Evolutionary conservation across 2,888 invertebrate genomes (phyloP).

Genomic region (Amblyjoppa fuscipennis): DNA sequence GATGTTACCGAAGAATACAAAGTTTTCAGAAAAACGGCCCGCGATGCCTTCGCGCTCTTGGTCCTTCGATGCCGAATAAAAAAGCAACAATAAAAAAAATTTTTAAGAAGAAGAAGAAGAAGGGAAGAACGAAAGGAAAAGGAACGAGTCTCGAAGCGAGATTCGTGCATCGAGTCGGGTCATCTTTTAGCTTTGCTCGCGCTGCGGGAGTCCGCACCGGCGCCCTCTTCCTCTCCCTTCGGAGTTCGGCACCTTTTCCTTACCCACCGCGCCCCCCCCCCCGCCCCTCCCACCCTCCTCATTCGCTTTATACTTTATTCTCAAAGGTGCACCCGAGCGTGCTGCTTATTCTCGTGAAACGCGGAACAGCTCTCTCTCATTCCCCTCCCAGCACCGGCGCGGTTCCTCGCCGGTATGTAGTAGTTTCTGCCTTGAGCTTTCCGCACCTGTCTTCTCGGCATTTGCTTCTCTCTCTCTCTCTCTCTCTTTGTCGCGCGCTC

Average conservation of each 20-base stretch:
- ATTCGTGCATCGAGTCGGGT: slow-evolving; percentile 62
- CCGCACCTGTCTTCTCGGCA: slow-evolving; percentile 74
- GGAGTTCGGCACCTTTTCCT: slow-evolving; percentile 61
- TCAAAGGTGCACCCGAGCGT: slow-evolving; percentile 41
- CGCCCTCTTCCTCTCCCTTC: slow-evolving; percentile 48
- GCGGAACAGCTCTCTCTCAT: slow-evolving; percentile 43
- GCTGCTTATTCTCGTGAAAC: slow-evolving; percentile 41
- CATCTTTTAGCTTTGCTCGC: slow-evolving; percentile 78
- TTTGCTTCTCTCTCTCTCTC: not conserved
- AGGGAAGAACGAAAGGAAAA: slow-evolving; percentile 12
- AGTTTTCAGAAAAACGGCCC: not conserved
- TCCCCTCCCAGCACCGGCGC: slow-evolving; percentile 30
- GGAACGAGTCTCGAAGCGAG: slow-evolving; percentile 1
- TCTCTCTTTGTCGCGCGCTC: not conserved
- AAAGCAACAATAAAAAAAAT: not conserved
- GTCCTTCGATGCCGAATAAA: slow-evolving; percentile 9
- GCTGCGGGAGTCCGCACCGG: slow-evolving; percentile 74
- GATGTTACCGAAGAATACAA: no score
- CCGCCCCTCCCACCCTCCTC: slow-evolving; percentile 8
- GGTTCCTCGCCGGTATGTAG: slow-evolving; percentile 42
- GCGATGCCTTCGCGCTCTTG: not conserved
- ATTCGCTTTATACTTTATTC: slow-evolving; percentile 36
- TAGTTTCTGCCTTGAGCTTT: slow-evolving; percentile 63
- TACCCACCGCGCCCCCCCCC: slow-evolving; percentile 20
- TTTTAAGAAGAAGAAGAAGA: slow-evolving; percentile 11